Percentiles rank a stretch among this genome's conserved stretches.
These are phyloP conservation scores for Hypena proboscidalis DNA, from an alignment of 2,888 invertebrate genomes.

Conservation along the genomic window DNA sequence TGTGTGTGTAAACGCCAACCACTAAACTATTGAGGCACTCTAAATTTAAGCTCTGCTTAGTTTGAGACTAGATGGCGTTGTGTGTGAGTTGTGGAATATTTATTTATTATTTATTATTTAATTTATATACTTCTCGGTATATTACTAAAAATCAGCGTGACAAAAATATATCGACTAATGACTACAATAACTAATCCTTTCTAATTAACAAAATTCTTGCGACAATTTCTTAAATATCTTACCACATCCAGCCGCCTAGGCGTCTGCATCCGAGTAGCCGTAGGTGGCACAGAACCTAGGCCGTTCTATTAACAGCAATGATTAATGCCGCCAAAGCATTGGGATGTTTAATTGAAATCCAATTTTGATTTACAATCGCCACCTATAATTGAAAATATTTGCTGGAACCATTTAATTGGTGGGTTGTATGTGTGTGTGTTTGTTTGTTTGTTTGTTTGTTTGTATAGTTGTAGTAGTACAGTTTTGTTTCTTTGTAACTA, in stretches of 20 bases:
- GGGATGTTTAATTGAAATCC: constrained; percentile 71
- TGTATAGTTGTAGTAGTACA: background rate
- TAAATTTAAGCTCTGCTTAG: too few relatives aligned
- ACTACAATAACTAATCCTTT: background rate
- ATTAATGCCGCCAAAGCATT: constrained; percentile 63
- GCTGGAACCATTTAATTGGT: constrained; percentile 46
- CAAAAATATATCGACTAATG: too few relatives aligned
- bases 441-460: background rate
- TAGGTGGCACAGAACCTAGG: constrained; percentile 48
- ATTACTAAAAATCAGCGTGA: too few relatives aligned
- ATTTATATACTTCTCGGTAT: too few relatives aligned
- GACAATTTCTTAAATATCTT: constrained; percentile 2
- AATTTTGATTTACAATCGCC: constrained; percentile 63
- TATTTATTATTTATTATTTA: too few relatives aligned
- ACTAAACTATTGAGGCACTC: too few relatives aligned
- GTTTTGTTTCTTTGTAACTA: background rate
- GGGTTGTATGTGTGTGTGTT: constrained; percentile 13
- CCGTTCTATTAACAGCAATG: constrained; percentile 57
- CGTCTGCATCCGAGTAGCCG: constrained; percentile 23
- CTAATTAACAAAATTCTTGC: background rate
- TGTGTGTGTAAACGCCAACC: too few relatives aligned
- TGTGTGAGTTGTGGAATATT: too few relatives aligned
- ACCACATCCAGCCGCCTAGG: constrained; percentile 24
- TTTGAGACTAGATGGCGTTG: too few relatives aligned
- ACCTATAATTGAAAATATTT: constrained; percentile 59